A percentile compares a stretch with the other conserved stretches of the same genome.
These are phyloP conservation scores for Drosophila orena DNA, from an alignment of 1,140 invertebrate species.

Conservation along the genomic window DNA sequence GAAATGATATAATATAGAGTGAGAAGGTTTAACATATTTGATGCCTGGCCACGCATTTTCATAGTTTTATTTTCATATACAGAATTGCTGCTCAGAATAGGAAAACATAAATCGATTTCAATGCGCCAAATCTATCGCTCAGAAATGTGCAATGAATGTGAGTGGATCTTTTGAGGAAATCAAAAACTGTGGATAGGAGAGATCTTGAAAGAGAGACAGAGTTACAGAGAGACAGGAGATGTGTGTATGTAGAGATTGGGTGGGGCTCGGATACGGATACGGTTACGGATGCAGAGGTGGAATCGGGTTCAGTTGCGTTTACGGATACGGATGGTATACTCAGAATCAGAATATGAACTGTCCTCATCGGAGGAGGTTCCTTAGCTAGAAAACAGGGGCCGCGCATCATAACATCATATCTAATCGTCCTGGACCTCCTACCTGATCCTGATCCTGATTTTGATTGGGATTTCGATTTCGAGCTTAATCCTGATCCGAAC, in stretches of 20 bases:
- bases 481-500: conserved; percentile 25
- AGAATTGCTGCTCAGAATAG: conserved; percentile 24
- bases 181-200: conserved; percentile 41
- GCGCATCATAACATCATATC: conserved; percentile 10
- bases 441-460: conserved; percentile 21
- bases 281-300: conserved; percentile 40
- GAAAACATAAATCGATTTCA: conserved; percentile 34
- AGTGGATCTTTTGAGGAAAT: conserved; percentile 34
- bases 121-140: conserved; percentile 43
- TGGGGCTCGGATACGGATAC: conserved; percentile 32
- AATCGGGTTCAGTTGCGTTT: conserved; percentile 38
- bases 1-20: conserved; percentile 59
- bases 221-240: conserved; percentile 28
- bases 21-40: conserved; percentile 61
- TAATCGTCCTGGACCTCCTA: conserved; percentile 33
- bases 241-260: conserved; percentile 29
- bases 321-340: conserved; percentile 19
- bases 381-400: conserved; percentile 34
- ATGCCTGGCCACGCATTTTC: conserved; percentile 84
- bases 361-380: conserved; percentile 16
- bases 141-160: conserved; percentile 54
- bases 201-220: conserved; percentile 41
- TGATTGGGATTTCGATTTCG: background rate
- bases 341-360: background rate
- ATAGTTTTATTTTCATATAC: conserved; percentile 34